Evolutionary conservation across 2,113 vertebrate species (phyloP), one percentile per base, ranked within the genome.

Genomic region (Dromas ardeola): DNA sequence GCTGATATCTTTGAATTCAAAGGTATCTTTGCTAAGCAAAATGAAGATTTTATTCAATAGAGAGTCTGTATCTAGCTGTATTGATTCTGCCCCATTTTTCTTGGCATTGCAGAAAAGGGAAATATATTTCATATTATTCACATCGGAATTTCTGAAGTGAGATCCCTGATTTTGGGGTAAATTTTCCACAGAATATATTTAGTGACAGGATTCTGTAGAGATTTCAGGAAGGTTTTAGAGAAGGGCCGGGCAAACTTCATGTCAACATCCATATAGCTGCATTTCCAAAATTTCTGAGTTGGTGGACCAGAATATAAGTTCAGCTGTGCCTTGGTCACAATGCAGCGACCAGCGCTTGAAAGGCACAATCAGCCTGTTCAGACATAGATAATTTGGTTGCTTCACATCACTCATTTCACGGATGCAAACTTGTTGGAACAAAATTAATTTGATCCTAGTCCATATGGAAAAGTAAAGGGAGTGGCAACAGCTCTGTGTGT

Each of bases 271-370:
- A 3, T 22, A 45, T 8, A 53, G 16, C 17, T 49, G 3, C 11
- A 17, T 43, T 52, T 43, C 34, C 65, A 74, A 70, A 66, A 62
- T 26, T 69, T 55, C 56, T 49, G 40, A 22, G 27, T 32, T 47
- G 18, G 2, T 47, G 55, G 47, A 20, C 13, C 66, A 61, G 32
- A 42, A 53, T 4, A 32, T 8, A 67, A 83, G 8, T 70, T 36
- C 4, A 3, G 9, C 29, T 66, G 47, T 15, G 16, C 40, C 40
- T 50, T 42, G 50, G 14, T 65, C 23, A 61, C 47, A 88, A 4
- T 0, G 0, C 30, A 49, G 3, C 14, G 30, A 56, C 13, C 5
- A 5, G 32, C 1, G 2, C 29, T 42, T 50, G 47, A n/a, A 70
- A 86, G 50, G 17, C 43, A 45, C 19, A 36, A 1, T 34, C 40